Evolutionary conservation across 2,113 vertebrate species (phyloP).

Genomic region (Cardinalis cardinalis): DNA sequence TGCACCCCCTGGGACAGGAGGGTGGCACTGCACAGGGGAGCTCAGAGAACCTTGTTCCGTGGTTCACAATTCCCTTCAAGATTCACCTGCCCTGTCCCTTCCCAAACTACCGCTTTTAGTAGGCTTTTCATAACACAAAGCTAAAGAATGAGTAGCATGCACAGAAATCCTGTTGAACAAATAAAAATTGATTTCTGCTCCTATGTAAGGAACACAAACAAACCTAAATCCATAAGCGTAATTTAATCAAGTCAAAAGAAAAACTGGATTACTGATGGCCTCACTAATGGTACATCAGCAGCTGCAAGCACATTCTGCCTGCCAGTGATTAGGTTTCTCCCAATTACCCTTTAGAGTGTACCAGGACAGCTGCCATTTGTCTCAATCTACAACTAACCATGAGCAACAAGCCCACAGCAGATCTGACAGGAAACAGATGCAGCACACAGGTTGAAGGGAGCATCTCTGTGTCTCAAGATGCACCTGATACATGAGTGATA

Average conservation of each 20-base stretch:
- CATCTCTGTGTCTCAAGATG: neutral
- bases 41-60: neutral
- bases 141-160: neutral
- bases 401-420: neutral
- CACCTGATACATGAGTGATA: neutral
- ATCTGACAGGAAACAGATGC: constrained; percentile 10
- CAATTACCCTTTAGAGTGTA: constrained; percentile 6
- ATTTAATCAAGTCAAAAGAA: neutral
- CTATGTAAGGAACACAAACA: neutral
- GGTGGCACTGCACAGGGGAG: neutral
- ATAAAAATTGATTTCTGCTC: neutral
- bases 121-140: neutral
- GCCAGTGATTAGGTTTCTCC: constrained; percentile 41
- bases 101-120: neutral
- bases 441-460: neutral
- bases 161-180: neutral
- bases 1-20: neutral
- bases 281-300: constrained; percentile 1
- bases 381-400: neutral
- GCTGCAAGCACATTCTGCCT: constrained; percentile 5
- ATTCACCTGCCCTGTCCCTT: neutral
- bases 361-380: constrained; percentile 25
- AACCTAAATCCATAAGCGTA: neutral
- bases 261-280: neutral
- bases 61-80: neutral